Evolutionary conservation across 2,113 vertebrate genomes (phyloP).

Genomic region (Atherinomorus stipes): DNA sequence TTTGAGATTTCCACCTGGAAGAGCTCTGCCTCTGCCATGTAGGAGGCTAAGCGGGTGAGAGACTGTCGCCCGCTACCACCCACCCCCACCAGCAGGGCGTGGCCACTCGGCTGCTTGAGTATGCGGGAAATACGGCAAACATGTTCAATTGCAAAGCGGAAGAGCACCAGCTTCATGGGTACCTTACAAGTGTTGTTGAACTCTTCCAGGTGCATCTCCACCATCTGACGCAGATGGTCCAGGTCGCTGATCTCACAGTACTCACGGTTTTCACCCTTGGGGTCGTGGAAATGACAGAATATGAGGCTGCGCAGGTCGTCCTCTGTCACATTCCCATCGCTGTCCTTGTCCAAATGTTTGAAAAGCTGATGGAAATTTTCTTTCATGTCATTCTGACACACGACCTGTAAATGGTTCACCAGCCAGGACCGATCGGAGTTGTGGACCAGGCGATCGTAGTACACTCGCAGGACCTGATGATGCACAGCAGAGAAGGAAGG

Average conservation of each 20-base stretch:
- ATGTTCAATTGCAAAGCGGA: conserved; percentile 92
- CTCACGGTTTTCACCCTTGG: conserved; percentile 86
- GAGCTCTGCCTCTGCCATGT: conserved; percentile 89
- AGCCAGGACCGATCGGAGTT: conserved; percentile 87
- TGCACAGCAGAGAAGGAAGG: background rate
- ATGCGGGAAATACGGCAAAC: conserved; percentile 91
- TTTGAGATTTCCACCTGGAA: conserved; percentile 92
- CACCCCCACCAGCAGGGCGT: conserved; percentile 91
- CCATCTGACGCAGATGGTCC: conserved; percentile 82
- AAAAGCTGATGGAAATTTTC: conserved; percentile 91
- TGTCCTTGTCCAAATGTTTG: conserved; percentile 84
- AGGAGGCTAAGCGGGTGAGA: conserved; percentile 88
- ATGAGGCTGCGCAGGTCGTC: conserved; percentile 92
- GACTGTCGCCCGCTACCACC: conserved; percentile 93
- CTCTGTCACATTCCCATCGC: conserved; percentile 86
- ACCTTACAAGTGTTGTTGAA: conserved; percentile 91
- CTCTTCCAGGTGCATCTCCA: conserved; percentile 89
- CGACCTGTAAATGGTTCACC: conserved; percentile 82
- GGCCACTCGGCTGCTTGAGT: conserved; percentile 91
- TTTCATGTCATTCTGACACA: conserved; percentile 78
- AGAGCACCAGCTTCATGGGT: conserved; percentile 91
- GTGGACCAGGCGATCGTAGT: conserved; percentile 92
- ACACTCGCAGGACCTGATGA: conserved; percentile 89
- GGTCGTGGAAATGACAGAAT: conserved; percentile 94
- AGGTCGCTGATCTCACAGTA: conserved; percentile 86